phyloP scores from a whole-genome alignment of 2,113 vertebrate genomes.

The Circaetus gallicus region DNA sequence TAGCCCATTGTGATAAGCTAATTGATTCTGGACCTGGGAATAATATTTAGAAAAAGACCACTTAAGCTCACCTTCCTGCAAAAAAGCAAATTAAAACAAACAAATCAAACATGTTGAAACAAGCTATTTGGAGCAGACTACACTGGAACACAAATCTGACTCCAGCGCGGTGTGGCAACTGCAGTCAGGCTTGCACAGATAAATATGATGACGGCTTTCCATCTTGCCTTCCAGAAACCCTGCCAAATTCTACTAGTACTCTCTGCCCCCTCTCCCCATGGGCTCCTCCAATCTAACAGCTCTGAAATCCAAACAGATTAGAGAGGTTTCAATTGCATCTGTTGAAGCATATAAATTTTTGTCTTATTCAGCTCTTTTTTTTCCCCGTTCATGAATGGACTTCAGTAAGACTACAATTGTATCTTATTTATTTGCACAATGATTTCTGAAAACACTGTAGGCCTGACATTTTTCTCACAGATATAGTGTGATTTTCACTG shows the following conservation, averaged over 20 bases:
- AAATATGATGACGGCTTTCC: neutral
- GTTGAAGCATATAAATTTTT: neutral
- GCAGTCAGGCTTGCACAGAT: neutral
- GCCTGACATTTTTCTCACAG: neutral
- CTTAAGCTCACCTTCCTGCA: neutral
- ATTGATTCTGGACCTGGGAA: neutral
- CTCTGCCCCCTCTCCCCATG: neutral
- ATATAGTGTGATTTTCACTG: neutral
- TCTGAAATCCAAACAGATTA: neutral
- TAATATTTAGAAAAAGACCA: neutral
- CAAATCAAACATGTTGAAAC: neutral
- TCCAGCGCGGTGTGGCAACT: neutral
- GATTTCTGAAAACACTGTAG: neutral
- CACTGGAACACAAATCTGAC: neutral
- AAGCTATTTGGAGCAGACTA: neutral
- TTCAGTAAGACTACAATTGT: neutral
- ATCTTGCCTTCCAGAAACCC: neutral
- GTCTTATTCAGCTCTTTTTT: neutral
- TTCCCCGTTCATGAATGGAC: neutral
- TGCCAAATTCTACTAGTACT: neutral
- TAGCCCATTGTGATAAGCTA: neutral
- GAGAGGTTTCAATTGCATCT: neutral
- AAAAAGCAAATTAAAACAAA: neutral
- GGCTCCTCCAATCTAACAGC: neutral
- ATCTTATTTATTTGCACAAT: neutral